Percentiles rank a stretch among this genome's conserved stretches.
Evolutionary conservation across 2,888 invertebrate genomes (phyloP).

Genomic region (Orthosia cruda): DNA sequence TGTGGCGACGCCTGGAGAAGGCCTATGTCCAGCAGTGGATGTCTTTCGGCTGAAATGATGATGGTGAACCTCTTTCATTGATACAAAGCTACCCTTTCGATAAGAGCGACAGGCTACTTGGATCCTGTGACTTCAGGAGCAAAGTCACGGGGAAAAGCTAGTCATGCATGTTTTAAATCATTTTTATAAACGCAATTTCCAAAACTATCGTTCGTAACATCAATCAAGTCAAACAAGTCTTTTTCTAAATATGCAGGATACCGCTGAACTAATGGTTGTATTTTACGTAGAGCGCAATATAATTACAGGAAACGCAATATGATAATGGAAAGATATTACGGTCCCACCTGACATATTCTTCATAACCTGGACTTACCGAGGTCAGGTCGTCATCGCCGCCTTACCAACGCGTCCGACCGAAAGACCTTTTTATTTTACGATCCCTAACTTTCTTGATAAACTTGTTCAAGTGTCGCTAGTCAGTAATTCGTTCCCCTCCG

Average conservation of each 20-base stretch:
- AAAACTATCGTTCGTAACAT: not conserved
- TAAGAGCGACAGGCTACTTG: too few relatives aligned
- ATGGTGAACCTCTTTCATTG: too few relatives aligned
- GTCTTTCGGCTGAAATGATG: too few relatives aligned
- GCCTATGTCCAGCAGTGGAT: too few relatives aligned
- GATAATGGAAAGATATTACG: constrained; percentile 4
- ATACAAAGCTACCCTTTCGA: too few relatives aligned
- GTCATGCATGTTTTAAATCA: too few relatives aligned
- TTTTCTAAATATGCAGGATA: too few relatives aligned
- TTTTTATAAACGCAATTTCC: not conserved
- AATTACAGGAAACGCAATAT: not conserved
- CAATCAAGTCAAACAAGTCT: too few relatives aligned
- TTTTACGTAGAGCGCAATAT: not conserved
- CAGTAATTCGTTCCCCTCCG: constrained; percentile 63
- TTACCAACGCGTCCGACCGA: constrained; percentile 16
- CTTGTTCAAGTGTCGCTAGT: constrained; percentile 71
- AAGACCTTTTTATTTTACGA: constrained; percentile 67
- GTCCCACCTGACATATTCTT: constrained; percentile 38
- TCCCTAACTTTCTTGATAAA: constrained; percentile 74
- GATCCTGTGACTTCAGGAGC: too few relatives aligned
- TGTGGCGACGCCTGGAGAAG: too few relatives aligned
- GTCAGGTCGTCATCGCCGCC: constrained; percentile 23
- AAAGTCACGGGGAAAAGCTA: too few relatives aligned
- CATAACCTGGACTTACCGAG: constrained; percentile 51
- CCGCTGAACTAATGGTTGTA: too few relatives aligned